These are phyloP conservation scores for Nycticebus coucang DNA, from an alignment of 2,113 vertebrate genomes.

Conservation along the genomic window DNA sequence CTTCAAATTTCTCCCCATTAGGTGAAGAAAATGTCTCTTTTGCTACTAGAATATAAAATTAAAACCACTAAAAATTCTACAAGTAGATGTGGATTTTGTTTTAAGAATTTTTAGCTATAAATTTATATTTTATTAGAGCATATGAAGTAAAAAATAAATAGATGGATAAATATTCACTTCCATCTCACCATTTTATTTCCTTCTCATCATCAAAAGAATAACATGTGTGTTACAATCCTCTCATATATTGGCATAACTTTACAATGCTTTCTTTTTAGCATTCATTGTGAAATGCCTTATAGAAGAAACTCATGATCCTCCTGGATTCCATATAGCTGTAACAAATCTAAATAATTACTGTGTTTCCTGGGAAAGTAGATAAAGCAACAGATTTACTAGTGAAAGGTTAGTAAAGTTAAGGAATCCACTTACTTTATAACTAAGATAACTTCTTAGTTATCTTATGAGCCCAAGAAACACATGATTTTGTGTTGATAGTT, in stretches of 20 bases:
- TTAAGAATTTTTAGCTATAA: not conserved
- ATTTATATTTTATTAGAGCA: not conserved
- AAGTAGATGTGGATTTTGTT: not conserved
- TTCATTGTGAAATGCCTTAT: not conserved
- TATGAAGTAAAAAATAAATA: not conserved
- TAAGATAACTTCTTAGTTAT: not conserved
- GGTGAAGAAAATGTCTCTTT: not conserved
- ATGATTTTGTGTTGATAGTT: not conserved
- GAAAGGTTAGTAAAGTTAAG: not conserved
- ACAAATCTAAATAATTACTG: not conserved
- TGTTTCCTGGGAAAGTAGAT: not conserved
- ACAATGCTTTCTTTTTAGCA: not conserved
- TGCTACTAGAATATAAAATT: not conserved
- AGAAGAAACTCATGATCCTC: not conserved
- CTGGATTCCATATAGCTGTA: not conserved
- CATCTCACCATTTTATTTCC: not conserved
- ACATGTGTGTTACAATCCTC: not conserved
- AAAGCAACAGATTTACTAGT: not conserved
- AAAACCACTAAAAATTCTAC: not conserved
- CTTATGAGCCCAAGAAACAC: not conserved
- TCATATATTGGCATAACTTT: not conserved
- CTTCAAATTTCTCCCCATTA: not conserved
- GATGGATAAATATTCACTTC: not conserved
- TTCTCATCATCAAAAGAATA: not conserved
- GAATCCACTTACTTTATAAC: not conserved